Percentiles rank a stretch among this genome's conserved stretches.
These are phyloP conservation scores for Zaprionus capensis DNA, from an alignment of 1,140 invertebrate species.

Conservation along the genomic window DNA sequence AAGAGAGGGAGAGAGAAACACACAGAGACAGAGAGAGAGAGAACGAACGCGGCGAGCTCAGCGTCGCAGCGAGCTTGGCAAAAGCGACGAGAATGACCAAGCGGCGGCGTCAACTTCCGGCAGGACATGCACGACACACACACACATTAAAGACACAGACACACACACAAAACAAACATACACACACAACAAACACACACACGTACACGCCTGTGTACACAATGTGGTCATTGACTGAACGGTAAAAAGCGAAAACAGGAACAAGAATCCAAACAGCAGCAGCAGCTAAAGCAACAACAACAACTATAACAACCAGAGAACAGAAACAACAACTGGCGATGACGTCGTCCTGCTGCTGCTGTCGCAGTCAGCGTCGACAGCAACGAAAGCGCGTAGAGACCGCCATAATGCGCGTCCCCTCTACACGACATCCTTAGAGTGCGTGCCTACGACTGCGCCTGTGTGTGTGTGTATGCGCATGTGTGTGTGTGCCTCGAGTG, in stretches of 20 bases:
- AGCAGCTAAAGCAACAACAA: conserved; percentile 23
- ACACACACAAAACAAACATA: conserved; percentile 27
- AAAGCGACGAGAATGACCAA: conserved; percentile 76
- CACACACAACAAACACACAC: conserved; percentile 34
- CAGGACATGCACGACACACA: conserved; percentile 58
- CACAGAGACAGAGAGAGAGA: background rate
- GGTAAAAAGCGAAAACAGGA: conserved; percentile 83
- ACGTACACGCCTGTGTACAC: conserved; percentile 64
- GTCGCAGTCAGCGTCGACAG: conserved; percentile 34
- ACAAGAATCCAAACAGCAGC: conserved; percentile 49
- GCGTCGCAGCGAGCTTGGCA: conserved; percentile 61
- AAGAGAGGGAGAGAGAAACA: conserved; percentile 3
- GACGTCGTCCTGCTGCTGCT: conserved; percentile 67
- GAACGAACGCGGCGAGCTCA: conserved; percentile 19
- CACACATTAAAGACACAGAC: conserved; percentile 21
- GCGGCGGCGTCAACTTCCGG: conserved; percentile 77
- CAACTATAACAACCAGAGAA: conserved; percentile 35
- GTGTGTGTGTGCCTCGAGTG: conserved; percentile 43
- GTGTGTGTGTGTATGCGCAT: conserved; percentile 5
- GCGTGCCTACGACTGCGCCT: conserved; percentile 12
- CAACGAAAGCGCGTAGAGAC: conserved; percentile 73
- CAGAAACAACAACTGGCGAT: conserved; percentile 53
- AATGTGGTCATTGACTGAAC: conserved; percentile 83
- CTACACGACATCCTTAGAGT: conserved; percentile 39
- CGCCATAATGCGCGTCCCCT: conserved; percentile 78